Percentiles rank a stretch among this genome's conserved stretches.
phyloP scores from a whole-genome alignment of 2,888 invertebrate species.

The Conomelus anceps region DNA sequence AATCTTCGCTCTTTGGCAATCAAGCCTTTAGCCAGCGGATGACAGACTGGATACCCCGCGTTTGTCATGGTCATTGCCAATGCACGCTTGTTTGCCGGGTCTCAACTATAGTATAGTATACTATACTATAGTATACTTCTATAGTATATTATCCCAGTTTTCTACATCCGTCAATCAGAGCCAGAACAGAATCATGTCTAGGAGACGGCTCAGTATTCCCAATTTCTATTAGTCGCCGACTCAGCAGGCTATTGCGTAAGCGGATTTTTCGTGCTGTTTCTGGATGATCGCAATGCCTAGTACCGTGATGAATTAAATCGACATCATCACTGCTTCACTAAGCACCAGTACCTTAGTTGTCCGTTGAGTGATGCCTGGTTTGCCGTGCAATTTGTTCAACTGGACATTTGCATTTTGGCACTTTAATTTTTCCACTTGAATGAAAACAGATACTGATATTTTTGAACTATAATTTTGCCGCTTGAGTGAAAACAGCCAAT shows the following conservation, averaged over 20 bases:
- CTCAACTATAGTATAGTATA: too few species aligned
- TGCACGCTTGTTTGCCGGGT: not conserved
- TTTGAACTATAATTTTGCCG: too few species aligned
- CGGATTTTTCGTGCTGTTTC: not conserved
- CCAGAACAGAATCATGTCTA: not conserved
- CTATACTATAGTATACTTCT: too few species aligned
- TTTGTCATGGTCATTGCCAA: not conserved
- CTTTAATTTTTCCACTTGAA: too few species aligned
- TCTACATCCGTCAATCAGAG: not conserved
- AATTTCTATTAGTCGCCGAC: not conserved
- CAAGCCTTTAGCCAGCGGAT: not conserved
- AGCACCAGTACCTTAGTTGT: not conserved
- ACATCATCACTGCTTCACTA: not conserved
- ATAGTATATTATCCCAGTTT: not conserved
- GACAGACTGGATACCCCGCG: not conserved
- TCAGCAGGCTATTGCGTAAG: not conserved
- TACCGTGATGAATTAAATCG: not conserved
- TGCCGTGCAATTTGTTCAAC: too few species aligned
- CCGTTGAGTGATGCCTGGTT: not conserved
- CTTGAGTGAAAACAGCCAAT: too few species aligned
- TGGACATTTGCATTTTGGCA: not conserved
- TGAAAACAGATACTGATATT: too few species aligned
- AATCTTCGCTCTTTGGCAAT: not conserved
- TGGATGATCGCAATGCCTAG: not conserved
- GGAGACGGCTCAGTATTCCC: not conserved